These are phyloP conservation scores for Lepidocolaptes lacrymiger DNA, from an alignment of 2,797 vertebrate species.

Conservation along the genomic window DNA sequence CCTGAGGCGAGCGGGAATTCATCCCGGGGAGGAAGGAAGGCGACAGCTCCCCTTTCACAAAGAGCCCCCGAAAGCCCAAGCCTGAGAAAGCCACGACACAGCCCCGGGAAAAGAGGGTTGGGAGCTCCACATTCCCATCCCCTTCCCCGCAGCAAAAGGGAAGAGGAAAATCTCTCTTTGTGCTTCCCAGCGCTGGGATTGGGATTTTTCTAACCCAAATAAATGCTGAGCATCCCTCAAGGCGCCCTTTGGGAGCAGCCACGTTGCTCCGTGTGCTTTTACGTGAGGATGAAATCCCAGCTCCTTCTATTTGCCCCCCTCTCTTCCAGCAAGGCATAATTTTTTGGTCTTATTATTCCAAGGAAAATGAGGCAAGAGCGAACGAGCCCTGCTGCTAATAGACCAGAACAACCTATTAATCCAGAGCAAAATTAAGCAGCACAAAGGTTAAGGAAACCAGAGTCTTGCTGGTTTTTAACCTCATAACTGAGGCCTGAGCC, in stretches of 20 bases:
- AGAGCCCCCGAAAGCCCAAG: not conserved
- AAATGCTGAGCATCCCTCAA: not conserved
- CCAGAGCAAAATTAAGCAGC: slow-evolving; percentile 54
- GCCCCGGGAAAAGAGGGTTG: not conserved
- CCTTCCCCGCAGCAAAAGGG: not conserved
- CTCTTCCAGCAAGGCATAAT: not conserved
- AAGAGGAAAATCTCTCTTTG: not conserved
- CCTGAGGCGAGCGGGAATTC: slow-evolving; percentile 53
- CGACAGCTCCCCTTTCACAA: not conserved
- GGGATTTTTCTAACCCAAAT: not conserved
- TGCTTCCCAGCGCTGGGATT: not conserved
- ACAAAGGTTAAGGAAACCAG: slow-evolving; percentile 38
- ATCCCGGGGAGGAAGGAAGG: not conserved
- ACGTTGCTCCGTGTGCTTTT: fast-evolving
- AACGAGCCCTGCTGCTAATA: slow-evolving; percentile 44
- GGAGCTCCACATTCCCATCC: not conserved
- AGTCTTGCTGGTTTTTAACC: not conserved
- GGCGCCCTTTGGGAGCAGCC: fast-evolving
- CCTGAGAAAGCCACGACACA: not conserved
- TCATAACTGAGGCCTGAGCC: not conserved
- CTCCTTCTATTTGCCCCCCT: not conserved
- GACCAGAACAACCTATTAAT: slow-evolving; percentile 60
- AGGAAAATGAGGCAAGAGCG: slow-evolving; percentile 58
- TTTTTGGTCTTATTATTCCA: slow-evolving; percentile 60
- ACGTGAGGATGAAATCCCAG: not conserved